Base-by-base conservation (phyloP, 2,888 invertebrate species). In the Furcula furcula region DNA sequence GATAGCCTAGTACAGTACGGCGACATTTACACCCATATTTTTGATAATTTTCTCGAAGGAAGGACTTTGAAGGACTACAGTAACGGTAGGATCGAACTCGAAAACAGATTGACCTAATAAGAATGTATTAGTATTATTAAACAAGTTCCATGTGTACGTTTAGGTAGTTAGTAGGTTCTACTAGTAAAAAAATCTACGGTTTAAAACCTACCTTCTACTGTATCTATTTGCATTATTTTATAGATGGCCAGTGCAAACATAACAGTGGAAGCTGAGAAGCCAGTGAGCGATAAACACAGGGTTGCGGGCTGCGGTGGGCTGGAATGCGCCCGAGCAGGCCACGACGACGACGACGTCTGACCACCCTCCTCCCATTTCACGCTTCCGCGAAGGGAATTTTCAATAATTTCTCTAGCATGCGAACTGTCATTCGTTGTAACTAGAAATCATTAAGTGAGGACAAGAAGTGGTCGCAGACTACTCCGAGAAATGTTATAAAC, bases 341-440 rank as follows among this genome's bases (percentile, higher is more conserved):
- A 51, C 47, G 60, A 51, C 56, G 54, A 35, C 61, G 44, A 43
- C 48, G 47, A 46, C 45, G 28, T 36, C 30, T 34, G 34, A 43
- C 32, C 50, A 7, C 41, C 65, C 67, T 70, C 65, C 68, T 74
- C 72, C 70, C 73, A 74, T 79, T 78, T 76, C 80, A 78, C 73
- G 73, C 73, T 83, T 83, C 82, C 73, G 59, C 67, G 79, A 82
- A 81, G 70, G 65, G 69, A 73, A 81, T 79, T 78, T 76, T 76
- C 75, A 76, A 81, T 80, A 74, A 81, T 80, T 80, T 74, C 75
- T 75, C 65, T 58, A 62, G 64, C 57, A 54, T 58, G 65, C 62
- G 55, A 63, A 65, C n/a, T 80, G 81, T 78, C 77, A 77, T 77
- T 78, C 65, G 62, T 68, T 55, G 73, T 62, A 69, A 62, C 63